phyloP scores from a whole-genome alignment of 1,140 invertebrate genomes.

The Cataglyphis hispanica region DNA sequence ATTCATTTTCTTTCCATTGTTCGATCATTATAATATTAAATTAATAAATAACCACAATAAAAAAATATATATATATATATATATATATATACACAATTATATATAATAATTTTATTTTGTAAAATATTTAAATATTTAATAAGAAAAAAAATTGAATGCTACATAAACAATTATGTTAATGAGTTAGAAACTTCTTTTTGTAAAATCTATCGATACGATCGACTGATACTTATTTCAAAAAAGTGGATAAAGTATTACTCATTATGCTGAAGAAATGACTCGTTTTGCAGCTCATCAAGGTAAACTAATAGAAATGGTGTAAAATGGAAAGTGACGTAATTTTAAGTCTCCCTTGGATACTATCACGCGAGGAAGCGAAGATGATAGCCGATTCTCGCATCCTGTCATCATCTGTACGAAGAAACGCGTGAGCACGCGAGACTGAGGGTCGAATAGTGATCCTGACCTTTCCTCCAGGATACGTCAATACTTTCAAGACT shows the following conservation, averaged over 20 bases:
- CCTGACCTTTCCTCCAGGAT: slow-evolving; percentile 75
- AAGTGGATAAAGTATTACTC: neutral
- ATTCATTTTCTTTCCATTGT: neutral
- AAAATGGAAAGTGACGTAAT: slow-evolving; percentile 72
- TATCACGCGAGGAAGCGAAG: slow-evolving; percentile 34
- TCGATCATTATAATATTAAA: neutral
- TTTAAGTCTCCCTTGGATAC: slow-evolving; percentile 45
- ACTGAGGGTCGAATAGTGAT: slow-evolving; percentile 46
- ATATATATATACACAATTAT: too few relatives aligned
- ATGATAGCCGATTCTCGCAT: slow-evolving; percentile 16
- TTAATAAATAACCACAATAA: too few relatives aligned
- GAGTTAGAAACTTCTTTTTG: neutral
- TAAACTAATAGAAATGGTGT: slow-evolving; percentile 48
- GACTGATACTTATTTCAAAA: neutral
- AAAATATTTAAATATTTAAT: neutral
- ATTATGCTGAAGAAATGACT: slow-evolving; percentile 27
- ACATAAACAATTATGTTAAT: neutral
- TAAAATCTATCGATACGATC: neutral
- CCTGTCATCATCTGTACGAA: slow-evolving; percentile 31
- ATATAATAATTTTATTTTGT: neutral
- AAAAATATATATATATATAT: neutral
- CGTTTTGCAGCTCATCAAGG: slow-evolving; percentile 44
- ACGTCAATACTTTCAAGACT: slow-evolving; percentile 54
- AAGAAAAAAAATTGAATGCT: neutral
- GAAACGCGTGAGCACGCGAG: slow-evolving; percentile 26